These are phyloP conservation scores for Conus canariensis DNA, from an alignment of 2,888 invertebrate species.

Conservation along the genomic window DNA sequence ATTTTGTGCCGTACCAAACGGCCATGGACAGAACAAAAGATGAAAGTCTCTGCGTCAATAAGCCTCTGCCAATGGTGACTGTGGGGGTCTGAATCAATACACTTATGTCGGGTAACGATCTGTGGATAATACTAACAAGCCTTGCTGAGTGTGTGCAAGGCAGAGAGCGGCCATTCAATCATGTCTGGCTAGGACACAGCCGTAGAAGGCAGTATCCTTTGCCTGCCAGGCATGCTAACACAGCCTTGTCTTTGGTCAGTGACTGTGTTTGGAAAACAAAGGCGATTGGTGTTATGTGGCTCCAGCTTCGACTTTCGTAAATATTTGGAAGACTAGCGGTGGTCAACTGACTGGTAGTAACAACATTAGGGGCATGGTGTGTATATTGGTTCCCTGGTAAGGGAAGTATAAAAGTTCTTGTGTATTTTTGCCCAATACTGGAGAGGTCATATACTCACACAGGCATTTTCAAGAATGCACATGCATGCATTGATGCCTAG, in stretches of 20 bases:
- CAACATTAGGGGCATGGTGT: neutral
- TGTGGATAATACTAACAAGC: neutral
- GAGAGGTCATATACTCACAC: no score
- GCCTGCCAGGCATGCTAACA: neutral
- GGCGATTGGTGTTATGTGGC: neutral
- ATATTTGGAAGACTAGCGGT: neutral
- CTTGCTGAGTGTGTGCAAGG: neutral
- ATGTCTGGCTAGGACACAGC: neutral
- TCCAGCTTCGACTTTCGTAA: neutral
- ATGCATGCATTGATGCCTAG: no score
- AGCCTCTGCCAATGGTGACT: neutral
- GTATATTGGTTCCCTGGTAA: no score
- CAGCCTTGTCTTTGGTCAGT: neutral
- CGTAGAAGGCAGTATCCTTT: neutral
- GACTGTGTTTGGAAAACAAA: neutral
- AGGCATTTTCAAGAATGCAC: no score
- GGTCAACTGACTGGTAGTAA: neutral
- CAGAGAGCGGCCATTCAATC: neutral
- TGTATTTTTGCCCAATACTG: no score
- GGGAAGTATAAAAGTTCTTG: no score
- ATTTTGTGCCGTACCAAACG: neutral
- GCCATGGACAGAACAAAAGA: neutral
- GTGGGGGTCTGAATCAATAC: conserved; percentile 36
- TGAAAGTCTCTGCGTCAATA: neutral
- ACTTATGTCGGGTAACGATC: neutral